These are phyloP conservation scores for Enoplolaimus lenunculus DNA, from an alignment of 2,888 invertebrate genomes.

Conservation along the genomic window DNA sequence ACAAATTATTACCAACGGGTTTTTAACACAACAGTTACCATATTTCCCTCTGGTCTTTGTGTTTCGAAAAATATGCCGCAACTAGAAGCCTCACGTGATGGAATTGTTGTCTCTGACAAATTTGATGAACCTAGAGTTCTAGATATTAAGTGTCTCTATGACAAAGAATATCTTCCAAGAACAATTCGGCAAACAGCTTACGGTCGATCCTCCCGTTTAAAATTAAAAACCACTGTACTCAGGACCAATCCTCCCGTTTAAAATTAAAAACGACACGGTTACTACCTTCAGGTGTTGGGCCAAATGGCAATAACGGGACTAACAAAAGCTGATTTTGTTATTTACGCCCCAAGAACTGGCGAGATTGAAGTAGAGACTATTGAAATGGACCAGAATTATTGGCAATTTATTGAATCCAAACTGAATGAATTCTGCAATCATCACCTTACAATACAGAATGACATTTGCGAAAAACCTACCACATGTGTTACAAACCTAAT, in stretches of 20 bases:
- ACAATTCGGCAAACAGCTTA: not conserved
- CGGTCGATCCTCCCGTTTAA: not conserved
- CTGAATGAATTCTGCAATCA: too few species aligned
- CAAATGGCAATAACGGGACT: not conserved
- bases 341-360: too few species aligned
- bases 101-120: not conserved
- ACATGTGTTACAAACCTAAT: too few species aligned
- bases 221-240: too few species aligned
- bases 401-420: too few species aligned
- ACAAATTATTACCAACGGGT: not conserved
- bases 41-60: not conserved
- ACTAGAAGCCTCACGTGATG: not conserved
- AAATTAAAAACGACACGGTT: not conserved
- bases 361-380: too few species aligned
- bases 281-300: constrained; percentile 1
- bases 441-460: too few species aligned
- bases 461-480: too few species aligned
- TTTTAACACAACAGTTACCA: not conserved
- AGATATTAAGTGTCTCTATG: constrained; percentile 9
- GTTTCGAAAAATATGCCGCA: not conserved
- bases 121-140: not conserved
- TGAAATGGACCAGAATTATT: too few species aligned
- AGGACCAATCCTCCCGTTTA: not conserved
- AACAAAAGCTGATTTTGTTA: not conserved
- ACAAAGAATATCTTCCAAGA: not conserved